phyloP scores from a whole-genome alignment of 1,140 invertebrate genomes.

The Maniola jurtina region DNA sequence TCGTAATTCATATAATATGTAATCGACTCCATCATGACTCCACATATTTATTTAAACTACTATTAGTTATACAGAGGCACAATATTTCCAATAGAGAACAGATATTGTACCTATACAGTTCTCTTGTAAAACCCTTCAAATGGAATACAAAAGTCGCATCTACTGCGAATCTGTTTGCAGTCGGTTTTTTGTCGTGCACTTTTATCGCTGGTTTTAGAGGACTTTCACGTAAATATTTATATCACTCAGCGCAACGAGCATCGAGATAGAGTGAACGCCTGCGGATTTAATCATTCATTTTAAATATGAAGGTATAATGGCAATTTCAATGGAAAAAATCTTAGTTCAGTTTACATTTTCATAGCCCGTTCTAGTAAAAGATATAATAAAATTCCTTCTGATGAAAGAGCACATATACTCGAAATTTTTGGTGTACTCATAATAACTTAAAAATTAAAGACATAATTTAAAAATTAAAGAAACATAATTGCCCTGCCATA shows the following conservation, averaged over 20 bases:
- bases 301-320: background rate
- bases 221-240: conserved; percentile 32
- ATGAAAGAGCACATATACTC: too few species aligned
- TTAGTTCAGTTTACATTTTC: background rate
- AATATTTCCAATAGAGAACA: background rate
- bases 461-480: too few species aligned
- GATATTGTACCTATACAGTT: background rate
- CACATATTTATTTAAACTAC: too few species aligned
- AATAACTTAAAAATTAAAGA: too few species aligned
- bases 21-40: too few species aligned
- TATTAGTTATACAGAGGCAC: background rate
- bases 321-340: background rate
- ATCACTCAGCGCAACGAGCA: conserved; percentile 24
- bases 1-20: too few species aligned
- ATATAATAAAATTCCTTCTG: background rate
- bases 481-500: too few species aligned
- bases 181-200: conserved; percentile 18
- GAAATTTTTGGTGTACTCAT: too few species aligned
- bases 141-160: conserved; percentile 8
- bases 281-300: conserved; percentile 12
- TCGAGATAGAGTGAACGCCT: conserved; percentile 20
- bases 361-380: too few species aligned
- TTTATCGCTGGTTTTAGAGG: conserved; percentile 23
- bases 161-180: background rate
- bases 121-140: background rate